Conservation (phyloP, 37 sponge, comb jelly and placozoan genomes). For the Geodia barretti region DNA sequence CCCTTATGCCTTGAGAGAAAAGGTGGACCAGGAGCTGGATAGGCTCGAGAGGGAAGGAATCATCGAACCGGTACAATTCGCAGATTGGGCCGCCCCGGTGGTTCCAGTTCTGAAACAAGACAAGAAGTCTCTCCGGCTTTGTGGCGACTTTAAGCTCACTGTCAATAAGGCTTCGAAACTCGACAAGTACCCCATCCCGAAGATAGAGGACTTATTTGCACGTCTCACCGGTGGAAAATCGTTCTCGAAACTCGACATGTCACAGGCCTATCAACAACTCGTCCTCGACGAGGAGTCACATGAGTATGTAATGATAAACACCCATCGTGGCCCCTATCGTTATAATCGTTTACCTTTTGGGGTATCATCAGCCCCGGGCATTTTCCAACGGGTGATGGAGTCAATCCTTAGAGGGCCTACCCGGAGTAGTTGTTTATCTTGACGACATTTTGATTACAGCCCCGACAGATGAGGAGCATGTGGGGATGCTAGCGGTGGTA, state of each 20-base stretch:
- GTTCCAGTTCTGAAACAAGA: slow-evolving; percentile 42
- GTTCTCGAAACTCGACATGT: slow-evolving; percentile 39
- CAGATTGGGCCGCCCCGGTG: slow-evolving; percentile 56
- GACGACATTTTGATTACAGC: slow-evolving; percentile 38
- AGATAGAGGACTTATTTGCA: slow-evolving; percentile 20
- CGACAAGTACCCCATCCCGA: slow-evolving; percentile 33
- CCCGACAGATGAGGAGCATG: not conserved
- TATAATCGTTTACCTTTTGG: slow-evolving; percentile 23
- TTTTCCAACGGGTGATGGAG: slow-evolving; percentile 31
- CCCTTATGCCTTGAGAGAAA: slow-evolving; percentile 13
- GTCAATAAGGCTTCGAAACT: slow-evolving; percentile 7
- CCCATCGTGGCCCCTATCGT: slow-evolving; percentile 2
- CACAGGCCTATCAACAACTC: slow-evolving; percentile 29
- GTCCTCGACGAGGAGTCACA: slow-evolving; percentile 23
- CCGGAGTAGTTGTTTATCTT: slow-evolving; percentile 20
- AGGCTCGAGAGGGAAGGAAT: slow-evolving; percentile 15
- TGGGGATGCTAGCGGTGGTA: slow-evolving; percentile 7
- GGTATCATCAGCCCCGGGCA: slow-evolving; percentile 31
- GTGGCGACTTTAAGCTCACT: slow-evolving; percentile 57
- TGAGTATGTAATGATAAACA: slow-evolving; percentile 22
- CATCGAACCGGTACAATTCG: slow-evolving; percentile 26
- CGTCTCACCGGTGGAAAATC: slow-evolving; percentile 2
- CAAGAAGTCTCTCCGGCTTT: slow-evolving; percentile 23
- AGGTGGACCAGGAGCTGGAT: slow-evolving; percentile 27
- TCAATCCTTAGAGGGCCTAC: not conserved